These are phyloP conservation scores for Operophtera brumata DNA, from an alignment of 2,888 invertebrate species.

Conservation along the genomic window DNA sequence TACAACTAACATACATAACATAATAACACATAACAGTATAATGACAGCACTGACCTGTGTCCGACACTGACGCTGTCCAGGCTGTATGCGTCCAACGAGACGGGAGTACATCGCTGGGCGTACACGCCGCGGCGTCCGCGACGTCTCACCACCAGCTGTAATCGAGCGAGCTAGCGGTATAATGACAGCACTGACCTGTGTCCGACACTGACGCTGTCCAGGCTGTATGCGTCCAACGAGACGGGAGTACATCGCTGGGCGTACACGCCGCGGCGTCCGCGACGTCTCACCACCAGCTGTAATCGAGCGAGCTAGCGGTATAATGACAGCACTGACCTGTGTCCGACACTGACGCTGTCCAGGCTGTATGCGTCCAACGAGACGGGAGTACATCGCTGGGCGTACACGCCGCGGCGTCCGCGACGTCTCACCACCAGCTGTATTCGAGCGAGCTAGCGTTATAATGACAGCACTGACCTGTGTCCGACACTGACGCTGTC, in stretches of 20 bases:
- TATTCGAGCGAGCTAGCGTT: no score
- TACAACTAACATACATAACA: no score
- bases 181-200: no score
- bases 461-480: no score
- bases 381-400: slow-evolving; percentile 93
- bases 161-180: no score
- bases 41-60: no score
- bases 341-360: slow-evolving; percentile 92
- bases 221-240: slow-evolving; percentile 92
- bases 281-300: slow-evolving; percentile 90
- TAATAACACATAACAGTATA: no score
- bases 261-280: slow-evolving; percentile 90
- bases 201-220: slow-evolving; percentile 93
- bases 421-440: slow-evolving; percentile 91
- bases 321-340: no score
- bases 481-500: slow-evolving; percentile 94
- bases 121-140: slow-evolving; percentile 90
- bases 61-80: slow-evolving; percentile 94
- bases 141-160: slow-evolving; percentile 90
- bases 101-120: slow-evolving; percentile 93
- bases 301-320: no score
- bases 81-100: slow-evolving; percentile 93
- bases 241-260: slow-evolving; percentile 94
- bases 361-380: slow-evolving; percentile 93
- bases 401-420: slow-evolving; percentile 90